Conservation (phyloP, 2,113 vertebrate species). For the Nothocercus nigrocapillus region DNA sequence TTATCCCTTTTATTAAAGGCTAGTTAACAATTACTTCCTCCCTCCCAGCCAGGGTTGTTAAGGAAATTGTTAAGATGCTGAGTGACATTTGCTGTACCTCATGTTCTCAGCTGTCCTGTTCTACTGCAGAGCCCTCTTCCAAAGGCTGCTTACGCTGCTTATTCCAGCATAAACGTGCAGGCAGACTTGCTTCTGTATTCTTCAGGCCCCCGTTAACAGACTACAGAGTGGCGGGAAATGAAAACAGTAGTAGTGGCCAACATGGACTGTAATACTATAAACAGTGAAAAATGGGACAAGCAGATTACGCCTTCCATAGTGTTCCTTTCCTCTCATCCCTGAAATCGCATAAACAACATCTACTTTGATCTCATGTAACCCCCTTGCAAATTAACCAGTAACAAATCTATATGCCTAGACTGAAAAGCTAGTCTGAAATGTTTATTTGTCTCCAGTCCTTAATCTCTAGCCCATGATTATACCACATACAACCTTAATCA, state of each 20-base stretch:
- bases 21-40: neutral
- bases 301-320: neutral
- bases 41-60: neutral
- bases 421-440: neutral
- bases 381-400: neutral
- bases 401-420: neutral
- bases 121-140: neutral
- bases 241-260: neutral
- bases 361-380: conserved; percentile 21
- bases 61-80: neutral
- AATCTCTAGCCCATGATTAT: neutral
- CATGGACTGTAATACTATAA: conserved; percentile 2
- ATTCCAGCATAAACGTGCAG: neutral
- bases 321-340: conserved; percentile 41
- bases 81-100: neutral
- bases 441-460: conserved; percentile 28
- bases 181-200: neutral
- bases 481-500: neutral
- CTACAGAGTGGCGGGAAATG: neutral
- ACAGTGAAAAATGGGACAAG: neutral
- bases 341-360: conserved; percentile 14
- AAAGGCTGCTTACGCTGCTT: neutral
- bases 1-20: neutral
- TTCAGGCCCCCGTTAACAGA: neutral
- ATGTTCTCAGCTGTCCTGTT: neutral